Conservation (phyloP, 1,140 invertebrate species). For the Drosophila nigromelanica region DNA sequence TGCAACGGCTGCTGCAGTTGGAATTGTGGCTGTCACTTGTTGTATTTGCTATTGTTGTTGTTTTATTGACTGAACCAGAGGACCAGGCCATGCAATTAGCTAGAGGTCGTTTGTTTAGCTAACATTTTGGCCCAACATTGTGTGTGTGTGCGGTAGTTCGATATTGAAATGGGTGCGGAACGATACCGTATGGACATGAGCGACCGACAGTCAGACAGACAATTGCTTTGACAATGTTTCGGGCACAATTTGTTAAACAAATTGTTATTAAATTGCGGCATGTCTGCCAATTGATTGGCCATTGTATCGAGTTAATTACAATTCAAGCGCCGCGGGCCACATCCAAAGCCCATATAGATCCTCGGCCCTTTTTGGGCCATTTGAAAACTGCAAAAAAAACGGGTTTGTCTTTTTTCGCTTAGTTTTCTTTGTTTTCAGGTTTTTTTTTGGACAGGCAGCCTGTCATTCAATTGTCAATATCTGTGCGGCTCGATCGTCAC, state of each 20-base stretch:
- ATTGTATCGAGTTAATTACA: constrained; percentile 53
- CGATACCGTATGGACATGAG: neutral
- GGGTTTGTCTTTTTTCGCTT: constrained; percentile 18
- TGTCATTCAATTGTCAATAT: constrained; percentile 79
- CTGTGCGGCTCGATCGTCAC: constrained; percentile 65
- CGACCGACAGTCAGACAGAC: neutral
- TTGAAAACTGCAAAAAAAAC: constrained; percentile 3
- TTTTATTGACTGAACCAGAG: constrained; percentile 8
- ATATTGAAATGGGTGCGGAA: constrained; percentile 61
- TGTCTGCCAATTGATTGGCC: constrained; percentile 48
- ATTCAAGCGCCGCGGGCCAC: constrained; percentile 5
- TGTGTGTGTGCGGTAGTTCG: constrained; percentile 41
- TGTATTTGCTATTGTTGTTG: constrained; percentile 1
- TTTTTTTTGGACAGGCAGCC: constrained; percentile 37
- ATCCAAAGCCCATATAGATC: constrained; percentile 7
- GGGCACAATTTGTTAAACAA: constrained; percentile 68
- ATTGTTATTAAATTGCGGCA: constrained; percentile 62
- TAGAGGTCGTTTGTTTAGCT: constrained; percentile 66
- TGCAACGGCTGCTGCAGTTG: constrained; percentile 1
- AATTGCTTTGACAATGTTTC: constrained; percentile 54
- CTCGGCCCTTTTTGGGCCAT: constrained; percentile 15
- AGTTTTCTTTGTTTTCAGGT: constrained; percentile 3
- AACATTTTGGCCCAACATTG: constrained; percentile 16
- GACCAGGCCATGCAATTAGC: constrained; percentile 66
- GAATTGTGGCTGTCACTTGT: constrained; percentile 43